A percentile compares a stretch with the other conserved stretches of the same genome.
These are phyloP conservation scores for Tragelaphus strepsiceros DNA, from an alignment of 2,113 vertebrate species.

Conservation along the genomic window DNA sequence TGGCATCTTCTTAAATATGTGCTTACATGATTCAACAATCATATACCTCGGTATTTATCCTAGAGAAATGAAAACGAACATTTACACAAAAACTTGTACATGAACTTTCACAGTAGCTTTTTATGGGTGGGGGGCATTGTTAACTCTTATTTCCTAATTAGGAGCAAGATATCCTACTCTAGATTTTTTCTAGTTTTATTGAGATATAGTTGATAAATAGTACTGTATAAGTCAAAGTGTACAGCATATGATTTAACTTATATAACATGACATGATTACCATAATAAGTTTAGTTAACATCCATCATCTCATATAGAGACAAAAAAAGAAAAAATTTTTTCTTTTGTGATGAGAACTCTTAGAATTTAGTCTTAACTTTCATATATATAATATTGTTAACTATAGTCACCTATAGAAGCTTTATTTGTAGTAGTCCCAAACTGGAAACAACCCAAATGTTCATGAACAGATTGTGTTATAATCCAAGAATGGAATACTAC, in stretches of 20 bases:
- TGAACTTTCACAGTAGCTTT: background rate
- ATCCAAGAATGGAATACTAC: background rate
- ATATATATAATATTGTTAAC: background rate
- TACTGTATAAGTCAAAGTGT: background rate
- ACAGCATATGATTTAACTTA: background rate
- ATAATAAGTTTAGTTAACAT: background rate
- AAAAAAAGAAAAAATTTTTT: background rate
- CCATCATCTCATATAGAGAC: background rate
- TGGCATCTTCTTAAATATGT: background rate
- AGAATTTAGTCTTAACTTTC: background rate
- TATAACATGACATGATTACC: background rate
- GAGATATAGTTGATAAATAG: background rate
- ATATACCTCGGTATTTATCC: background rate
- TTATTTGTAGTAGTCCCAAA: background rate
- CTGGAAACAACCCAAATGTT: background rate
- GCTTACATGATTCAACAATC: background rate
- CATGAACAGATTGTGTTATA: background rate
- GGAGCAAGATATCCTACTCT: background rate
- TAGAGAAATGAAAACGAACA: slow-evolving; percentile 1
- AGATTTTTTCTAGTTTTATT: background rate
- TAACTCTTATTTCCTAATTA: background rate
- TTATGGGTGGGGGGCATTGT: background rate
- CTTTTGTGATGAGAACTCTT: background rate
- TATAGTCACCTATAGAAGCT: background rate
- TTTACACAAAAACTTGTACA: background rate